These are phyloP conservation scores for Rhopalosiphum maidis DNA, from an alignment of 1,140 invertebrate species.

Conservation along the genomic window DNA sequence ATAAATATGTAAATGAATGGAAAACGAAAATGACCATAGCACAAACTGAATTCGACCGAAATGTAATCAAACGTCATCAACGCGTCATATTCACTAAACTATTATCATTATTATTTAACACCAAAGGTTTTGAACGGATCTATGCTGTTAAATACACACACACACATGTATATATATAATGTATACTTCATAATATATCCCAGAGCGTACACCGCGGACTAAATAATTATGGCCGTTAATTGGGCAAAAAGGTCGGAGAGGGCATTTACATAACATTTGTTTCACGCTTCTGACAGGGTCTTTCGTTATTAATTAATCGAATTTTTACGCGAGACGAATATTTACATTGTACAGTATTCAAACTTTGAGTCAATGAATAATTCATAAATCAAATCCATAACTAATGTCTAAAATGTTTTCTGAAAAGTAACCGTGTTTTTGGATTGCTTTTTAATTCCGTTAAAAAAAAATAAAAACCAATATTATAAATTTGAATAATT, in stretches of 20 bases:
- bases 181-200: background rate
- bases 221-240: slow-evolving; percentile 25
- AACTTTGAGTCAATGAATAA: slow-evolving; percentile 15
- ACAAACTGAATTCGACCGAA: background rate
- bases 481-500: slow-evolving; percentile 29
- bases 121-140: background rate
- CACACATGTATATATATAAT: background rate
- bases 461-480: background rate
- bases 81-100: background rate
- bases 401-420: background rate
- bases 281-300: background rate
- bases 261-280: slow-evolving; percentile 30
- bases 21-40: background rate
- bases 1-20: background rate
- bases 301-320: slow-evolving; percentile 34
- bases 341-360: background rate
- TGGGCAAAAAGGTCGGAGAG: background rate
- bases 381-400: slow-evolving; percentile 22
- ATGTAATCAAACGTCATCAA: slow-evolving; percentile 23
- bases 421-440: background rate
- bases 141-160: background rate
- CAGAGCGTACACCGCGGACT: background rate
- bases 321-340: slow-evolving; percentile 20
- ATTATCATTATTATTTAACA: background rate
- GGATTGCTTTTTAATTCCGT: background rate